These are phyloP conservation scores for Drosophila ambigua DNA, from an alignment of 1,140 invertebrate species.

Conservation along the genomic window DNA sequence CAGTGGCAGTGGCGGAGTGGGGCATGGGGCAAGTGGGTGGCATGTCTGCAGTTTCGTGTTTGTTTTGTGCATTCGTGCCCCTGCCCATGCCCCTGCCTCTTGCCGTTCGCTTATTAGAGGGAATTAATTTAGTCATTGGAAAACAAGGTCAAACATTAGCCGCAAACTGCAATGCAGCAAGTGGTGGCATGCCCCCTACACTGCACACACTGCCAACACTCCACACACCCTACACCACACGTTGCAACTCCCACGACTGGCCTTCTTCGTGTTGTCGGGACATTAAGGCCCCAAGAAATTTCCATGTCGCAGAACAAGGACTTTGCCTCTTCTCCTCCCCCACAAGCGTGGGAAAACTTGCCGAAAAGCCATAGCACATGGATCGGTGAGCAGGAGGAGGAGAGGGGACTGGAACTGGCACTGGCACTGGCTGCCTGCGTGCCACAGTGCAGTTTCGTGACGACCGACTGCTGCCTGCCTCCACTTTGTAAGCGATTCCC, in stretches of 20 bases:
- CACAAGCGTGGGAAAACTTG: slow-evolving; percentile 73
- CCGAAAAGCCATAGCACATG: slow-evolving; percentile 44
- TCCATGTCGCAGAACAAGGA: slow-evolving; percentile 55
- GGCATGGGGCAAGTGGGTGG: slow-evolving; percentile 33
- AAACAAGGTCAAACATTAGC: slow-evolving; percentile 83
- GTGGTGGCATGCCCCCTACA: slow-evolving; percentile 21
- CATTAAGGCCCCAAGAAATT: slow-evolving; percentile 75
- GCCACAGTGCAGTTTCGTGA: slow-evolving; percentile 76
- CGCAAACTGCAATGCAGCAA: slow-evolving; percentile 81
- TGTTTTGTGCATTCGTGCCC: slow-evolving; percentile 39
- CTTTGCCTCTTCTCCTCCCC: slow-evolving; percentile 28
- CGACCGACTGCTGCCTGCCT: slow-evolving; percentile 41
- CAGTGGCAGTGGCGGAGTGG: background rate
- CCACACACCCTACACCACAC: slow-evolving; percentile 6
- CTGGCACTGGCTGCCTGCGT: slow-evolving; percentile 44
- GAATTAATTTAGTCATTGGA: slow-evolving; percentile 82
- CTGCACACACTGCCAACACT: background rate
- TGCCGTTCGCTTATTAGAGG: slow-evolving; percentile 68
- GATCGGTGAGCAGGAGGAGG: slow-evolving; percentile 22
- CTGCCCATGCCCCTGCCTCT: background rate
- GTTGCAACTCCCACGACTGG: slow-evolving; percentile 52
- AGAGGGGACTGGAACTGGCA: too few species aligned
- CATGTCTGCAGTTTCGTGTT: slow-evolving; percentile 75
- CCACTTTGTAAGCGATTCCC: slow-evolving; percentile 73
- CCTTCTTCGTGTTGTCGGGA: slow-evolving; percentile 65